These are phyloP conservation scores for Momotus momota DNA, from an alignment of 2,797 vertebrate species.

Conservation along the genomic window DNA sequence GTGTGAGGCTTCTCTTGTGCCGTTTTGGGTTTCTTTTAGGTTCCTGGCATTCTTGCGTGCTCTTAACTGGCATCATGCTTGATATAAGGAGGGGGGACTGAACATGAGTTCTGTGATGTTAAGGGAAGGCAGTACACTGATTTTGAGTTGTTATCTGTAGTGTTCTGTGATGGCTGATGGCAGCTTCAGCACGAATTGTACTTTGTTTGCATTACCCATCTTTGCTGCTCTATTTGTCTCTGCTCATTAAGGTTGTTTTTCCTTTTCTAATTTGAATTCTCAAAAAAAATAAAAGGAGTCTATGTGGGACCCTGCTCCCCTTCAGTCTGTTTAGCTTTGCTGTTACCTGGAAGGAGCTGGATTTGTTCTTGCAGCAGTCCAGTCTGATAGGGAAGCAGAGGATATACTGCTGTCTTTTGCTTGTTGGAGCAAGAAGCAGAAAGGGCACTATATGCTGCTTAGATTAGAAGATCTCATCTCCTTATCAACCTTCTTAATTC, in stretches of 20 bases:
- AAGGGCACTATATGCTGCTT: background rate
- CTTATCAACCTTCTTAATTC: background rate
- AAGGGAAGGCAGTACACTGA: background rate
- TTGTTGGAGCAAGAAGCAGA: background rate
- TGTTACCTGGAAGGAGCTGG: background rate
- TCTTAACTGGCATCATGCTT: background rate
- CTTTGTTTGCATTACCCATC: background rate
- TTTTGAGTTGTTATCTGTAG: background rate
- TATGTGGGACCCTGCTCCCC: background rate
- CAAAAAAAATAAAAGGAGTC: background rate
- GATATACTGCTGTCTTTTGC: background rate
- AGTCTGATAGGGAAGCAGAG: background rate
- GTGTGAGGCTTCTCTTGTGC: background rate
- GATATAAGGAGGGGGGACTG: background rate
- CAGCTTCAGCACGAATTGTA: background rate
- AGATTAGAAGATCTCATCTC: background rate
- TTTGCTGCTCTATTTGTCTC: background rate
- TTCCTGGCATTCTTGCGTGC: background rate
- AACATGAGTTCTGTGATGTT: rapidly evolving
- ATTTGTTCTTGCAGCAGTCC: background rate
- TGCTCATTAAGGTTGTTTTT: background rate
- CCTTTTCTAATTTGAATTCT: background rate
- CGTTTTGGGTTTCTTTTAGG: background rate
- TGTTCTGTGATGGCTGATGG: background rate
- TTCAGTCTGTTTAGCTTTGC: background rate